Evolutionary conservation across 2,888 invertebrate species (phyloP).

Genomic region (Saturnia japonica): DNA sequence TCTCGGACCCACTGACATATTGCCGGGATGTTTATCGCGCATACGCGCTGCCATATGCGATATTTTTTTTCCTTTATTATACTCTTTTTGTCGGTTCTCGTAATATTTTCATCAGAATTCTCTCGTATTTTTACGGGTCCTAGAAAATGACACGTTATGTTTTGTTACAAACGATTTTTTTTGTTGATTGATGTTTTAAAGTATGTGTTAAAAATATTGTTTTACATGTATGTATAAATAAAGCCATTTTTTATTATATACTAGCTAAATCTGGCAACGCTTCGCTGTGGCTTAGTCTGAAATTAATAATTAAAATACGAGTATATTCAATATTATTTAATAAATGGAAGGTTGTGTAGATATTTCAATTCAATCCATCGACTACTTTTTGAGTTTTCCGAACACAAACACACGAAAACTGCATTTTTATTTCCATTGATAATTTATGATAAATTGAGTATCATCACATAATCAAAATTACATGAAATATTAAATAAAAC

Average conservation of each 20-base stretch:
- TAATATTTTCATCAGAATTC: constrained; percentile 54
- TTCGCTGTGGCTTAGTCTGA: no score
- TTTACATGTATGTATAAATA: not conserved
- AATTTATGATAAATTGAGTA: not conserved
- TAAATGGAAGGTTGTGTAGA: no score
- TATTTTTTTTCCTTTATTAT: constrained; percentile 51
- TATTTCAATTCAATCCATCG: no score
- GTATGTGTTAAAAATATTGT: constrained; percentile 6
- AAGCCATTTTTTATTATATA: not conserved
- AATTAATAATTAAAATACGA: no score
- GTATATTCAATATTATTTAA: no score
- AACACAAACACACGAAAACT: no score
- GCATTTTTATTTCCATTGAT: no score
- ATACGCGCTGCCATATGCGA: constrained; percentile 40
- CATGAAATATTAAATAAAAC: no score
- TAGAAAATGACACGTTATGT: constrained; percentile 5
- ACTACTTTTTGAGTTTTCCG: no score
- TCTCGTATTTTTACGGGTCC: constrained; percentile 14
- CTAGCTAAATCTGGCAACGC: no score
- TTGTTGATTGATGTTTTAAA: constrained; percentile 19
- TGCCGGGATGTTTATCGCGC: constrained; percentile 47
- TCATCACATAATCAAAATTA: not conserved
- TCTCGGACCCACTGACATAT: constrained; percentile 49
- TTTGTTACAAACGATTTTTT: constrained; percentile 16
- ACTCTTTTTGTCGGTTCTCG: constrained; percentile 42